Evolutionary conservation across 2,888 invertebrate species (phyloP), one percentile per base, ranked within the genome.

Genomic region (Drosophila neutralis): DNA sequence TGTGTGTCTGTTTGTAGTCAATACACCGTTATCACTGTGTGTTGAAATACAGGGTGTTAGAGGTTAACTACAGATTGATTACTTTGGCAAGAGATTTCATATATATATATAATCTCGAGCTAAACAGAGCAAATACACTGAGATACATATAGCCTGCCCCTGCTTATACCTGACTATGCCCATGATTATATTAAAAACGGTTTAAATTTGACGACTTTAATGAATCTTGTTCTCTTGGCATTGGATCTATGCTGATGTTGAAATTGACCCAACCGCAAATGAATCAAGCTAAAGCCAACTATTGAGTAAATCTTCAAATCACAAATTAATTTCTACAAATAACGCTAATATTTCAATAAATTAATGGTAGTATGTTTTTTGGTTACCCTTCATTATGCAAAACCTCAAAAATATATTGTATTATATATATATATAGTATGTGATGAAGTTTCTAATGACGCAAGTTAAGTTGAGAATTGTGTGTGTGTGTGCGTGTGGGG

Each of bases 41-140:
- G 35, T 36, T 58, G 57, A 63, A 60, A 58, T 59, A 24, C 56
- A 71, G 62, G 73, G 60, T 49, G 24, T 45, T 58, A 60, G 51
- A 77, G 77, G 76, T 77, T 77, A 77, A 77, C 62, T 57, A 63
- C 76, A 63, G 60, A 66, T 80, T 79, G 77, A 79, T 79, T 70
- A 70, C 75, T 79, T 76, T 74, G 59, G 35, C 63, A 77, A 66
- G 49, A 76, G 58, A 76, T 62, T 77, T 68, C 53, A 78, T 80
- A 24, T 24, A 24, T 24, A 24, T 24, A 24, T 24, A 73, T 64
- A 73, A 68, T 74, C 61, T 69, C 56, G 29, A 60, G 56, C 40
- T 54, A 10, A 53, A 33, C 48, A 64, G 58, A 57, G 61, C 61
- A 57, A 63, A 60, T 65, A 38, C 64, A 58, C 45, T 76, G 36